Evolutionary conservation across 2,797 vertebrate species (phyloP).

Genomic region (Cygnus olor): DNA sequence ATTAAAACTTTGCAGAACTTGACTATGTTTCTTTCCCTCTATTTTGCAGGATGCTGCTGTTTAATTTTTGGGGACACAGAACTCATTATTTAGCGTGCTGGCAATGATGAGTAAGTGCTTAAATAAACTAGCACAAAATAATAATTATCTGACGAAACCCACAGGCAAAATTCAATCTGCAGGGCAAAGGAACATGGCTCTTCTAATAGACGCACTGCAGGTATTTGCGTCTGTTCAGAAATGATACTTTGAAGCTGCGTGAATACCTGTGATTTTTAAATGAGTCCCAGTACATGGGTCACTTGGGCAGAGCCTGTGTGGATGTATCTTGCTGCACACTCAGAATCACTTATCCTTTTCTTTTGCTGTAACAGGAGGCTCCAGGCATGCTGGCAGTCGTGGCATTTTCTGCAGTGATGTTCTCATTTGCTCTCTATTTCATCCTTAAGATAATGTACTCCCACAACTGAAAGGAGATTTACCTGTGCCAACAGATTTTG

Average conservation of each 20-base stretch:
- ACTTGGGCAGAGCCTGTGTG: neutral
- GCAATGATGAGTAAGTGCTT: neutral
- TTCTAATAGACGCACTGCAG: neutral
- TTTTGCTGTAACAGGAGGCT: neutral
- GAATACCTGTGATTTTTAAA: neutral
- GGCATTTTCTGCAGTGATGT: neutral
- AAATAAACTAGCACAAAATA: neutral
- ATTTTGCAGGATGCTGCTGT: neutral
- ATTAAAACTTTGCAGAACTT: neutral
- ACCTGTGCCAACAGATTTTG: neutral
- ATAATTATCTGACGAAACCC: neutral
- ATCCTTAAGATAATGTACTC: neutral
- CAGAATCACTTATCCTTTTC: neutral
- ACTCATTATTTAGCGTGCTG: neutral
- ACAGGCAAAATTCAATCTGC: neutral
- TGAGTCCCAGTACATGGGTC: neutral
- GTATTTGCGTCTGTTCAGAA: neutral
- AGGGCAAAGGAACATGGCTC: neutral
- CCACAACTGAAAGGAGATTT: neutral
- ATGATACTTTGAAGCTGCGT: neutral
- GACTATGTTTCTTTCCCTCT: neutral
- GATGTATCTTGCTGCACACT: neutral
- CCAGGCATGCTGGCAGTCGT: rapidly evolving
- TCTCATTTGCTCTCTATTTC: neutral
- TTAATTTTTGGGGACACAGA: neutral